Evolutionary conservation across 1,140 invertebrate species (phyloP).

Genomic region (Cotesia typhae): DNA sequence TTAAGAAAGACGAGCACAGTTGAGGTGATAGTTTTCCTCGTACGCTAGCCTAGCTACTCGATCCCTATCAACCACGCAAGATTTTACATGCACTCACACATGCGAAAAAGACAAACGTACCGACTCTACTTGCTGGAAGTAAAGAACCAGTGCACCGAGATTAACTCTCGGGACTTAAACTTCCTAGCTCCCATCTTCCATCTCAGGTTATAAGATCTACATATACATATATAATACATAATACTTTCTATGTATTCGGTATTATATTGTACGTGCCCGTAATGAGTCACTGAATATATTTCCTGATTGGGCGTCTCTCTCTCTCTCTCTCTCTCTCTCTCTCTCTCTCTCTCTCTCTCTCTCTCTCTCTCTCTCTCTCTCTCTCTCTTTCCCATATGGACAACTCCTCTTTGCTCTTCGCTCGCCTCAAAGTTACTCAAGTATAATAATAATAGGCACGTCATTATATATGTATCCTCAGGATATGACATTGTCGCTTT

Average conservation of each 20-base stretch:
- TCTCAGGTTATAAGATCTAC: slow-evolving; percentile 2
- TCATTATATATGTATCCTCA: slow-evolving; percentile 11
- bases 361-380: not conserved
- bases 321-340: not conserved
- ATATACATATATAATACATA: not conserved
- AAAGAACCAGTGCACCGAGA: not conserved
- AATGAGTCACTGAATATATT: slow-evolving; percentile 10
- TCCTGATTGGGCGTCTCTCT: not conserved
- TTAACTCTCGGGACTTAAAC: not conserved
- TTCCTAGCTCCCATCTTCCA: not conserved
- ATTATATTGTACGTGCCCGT: slow-evolving; percentile 9
- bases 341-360: too few species aligned
- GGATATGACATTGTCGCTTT: slow-evolving; percentile 12
- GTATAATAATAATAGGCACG: slow-evolving; percentile 2
- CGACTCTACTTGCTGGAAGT: slow-evolving; percentile 4
- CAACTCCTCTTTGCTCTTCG: too few species aligned
- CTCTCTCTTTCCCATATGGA: not conserved
- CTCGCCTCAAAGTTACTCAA: too few species aligned
- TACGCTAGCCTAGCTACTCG: not conserved
- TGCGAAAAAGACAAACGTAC: slow-evolving; percentile 31
- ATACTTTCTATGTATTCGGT: not conserved
- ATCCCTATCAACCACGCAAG: slow-evolving; percentile 24
- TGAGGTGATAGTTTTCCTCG: slow-evolving; percentile 2
- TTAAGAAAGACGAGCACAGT: slow-evolving; percentile 1
- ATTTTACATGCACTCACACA: slow-evolving; percentile 3